Conservation (phyloP, 2,797 vertebrate species). For the Gadopsis bispinosus region DNA sequence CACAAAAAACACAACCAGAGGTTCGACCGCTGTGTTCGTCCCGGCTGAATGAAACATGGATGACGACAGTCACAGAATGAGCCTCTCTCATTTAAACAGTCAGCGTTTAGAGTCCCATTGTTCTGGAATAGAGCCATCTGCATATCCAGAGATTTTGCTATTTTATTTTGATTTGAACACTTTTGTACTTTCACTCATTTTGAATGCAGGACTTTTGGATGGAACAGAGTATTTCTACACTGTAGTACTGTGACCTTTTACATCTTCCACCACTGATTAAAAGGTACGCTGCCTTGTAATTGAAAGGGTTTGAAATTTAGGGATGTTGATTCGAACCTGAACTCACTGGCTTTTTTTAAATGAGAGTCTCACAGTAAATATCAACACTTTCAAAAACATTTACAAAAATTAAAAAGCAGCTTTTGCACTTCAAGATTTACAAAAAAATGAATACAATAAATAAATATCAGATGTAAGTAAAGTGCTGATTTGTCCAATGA, state of each 20-base stretch:
- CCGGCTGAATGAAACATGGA: neutral
- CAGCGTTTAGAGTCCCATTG: too few relatives aligned
- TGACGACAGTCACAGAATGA: neutral
- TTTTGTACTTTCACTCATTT: too few relatives aligned
- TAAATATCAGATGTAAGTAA: slow-evolving; percentile 1
- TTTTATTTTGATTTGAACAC: too few relatives aligned
- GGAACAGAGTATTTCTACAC: too few relatives aligned
- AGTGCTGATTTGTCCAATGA: slow-evolving; percentile 21
- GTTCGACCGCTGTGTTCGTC: neutral
- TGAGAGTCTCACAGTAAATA: slow-evolving; percentile 40
- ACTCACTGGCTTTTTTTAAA: neutral
- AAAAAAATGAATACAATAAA: neutral
- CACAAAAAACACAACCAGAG: neutral
- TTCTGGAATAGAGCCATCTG: too few relatives aligned
- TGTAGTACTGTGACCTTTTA: too few relatives aligned
- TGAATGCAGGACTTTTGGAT: too few relatives aligned
- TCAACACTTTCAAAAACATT: neutral
- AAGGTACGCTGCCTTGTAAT: too few relatives aligned
- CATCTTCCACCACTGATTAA: too few relatives aligned
- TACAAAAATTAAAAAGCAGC: neutral
- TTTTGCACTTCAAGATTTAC: neutral
- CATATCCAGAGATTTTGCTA: too few relatives aligned
- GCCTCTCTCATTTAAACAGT: slow-evolving; percentile 21
- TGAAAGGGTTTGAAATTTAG: neutral
- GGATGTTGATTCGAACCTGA: neutral